Base-by-base conservation (phyloP, 2,888 invertebrate genomes). In the Amphiduros pacificus region DNA sequence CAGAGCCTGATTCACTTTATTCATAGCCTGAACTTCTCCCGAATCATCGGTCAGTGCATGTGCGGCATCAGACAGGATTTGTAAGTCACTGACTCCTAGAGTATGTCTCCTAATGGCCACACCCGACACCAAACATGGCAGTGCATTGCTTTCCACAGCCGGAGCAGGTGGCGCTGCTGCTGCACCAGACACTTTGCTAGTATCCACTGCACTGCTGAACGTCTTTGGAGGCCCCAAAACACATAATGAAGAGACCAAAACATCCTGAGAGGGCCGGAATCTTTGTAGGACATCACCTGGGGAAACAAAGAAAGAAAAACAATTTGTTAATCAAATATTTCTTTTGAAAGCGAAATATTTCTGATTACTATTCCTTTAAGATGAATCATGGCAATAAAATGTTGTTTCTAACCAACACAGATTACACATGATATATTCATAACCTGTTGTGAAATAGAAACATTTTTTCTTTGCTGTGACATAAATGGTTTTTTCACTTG, bases 1-100 rank as follows among this genome's bases (percentile, higher is more conserved):
- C 63, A 88, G 88, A 0, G 88, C 90, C 80, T 89, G 88, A 75
- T 90, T 90, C 62, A 90, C 88, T 76, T 89, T 89, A 78, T 92
- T 91, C 87, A 91, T 89, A 17, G 90, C 89, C 71, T 90, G 88
- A 9, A 91, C 89, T 60, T 78, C 76, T n/a, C 22, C 36, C 49
- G 72, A 69, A 20, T 58, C 73, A 71, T 44, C 71, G 66, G 14
- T 50, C 52, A 31, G 61, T 54, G 26, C 41, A 49, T 27, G 56
- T 58, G 22, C 53, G 52, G 48, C 61, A 60, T 36, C 64, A 50
- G 27, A 64, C 66, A 60, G 70, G 64, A 55, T 63, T 65, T 29
- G 69, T 57, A 22, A n/a, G 20, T 56, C 36, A 29, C 17, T 36
- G 20, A 65, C 57, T 6, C 70, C 60, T 29, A 69, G 58, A 50